Base-by-base conservation (phyloP, 2,797 vertebrate species). In the Nyctalus aviator region DNA sequence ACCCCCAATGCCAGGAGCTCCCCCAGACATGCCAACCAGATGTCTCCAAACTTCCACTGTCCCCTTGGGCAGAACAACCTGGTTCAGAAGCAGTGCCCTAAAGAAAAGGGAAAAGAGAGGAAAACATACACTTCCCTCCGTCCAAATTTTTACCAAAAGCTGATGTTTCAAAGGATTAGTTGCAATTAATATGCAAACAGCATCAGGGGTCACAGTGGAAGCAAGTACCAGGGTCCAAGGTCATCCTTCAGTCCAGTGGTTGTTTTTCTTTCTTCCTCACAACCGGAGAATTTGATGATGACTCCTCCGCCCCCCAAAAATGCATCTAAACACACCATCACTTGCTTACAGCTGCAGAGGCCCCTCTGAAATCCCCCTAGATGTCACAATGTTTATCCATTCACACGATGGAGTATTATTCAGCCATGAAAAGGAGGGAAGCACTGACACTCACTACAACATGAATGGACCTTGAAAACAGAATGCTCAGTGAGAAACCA, bases 341-440 rank as follows among this genome's bases (percentile, higher is more conserved):
- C 59, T 21, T 23, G 25, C 5, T 25, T 76, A 14, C 7, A 41
- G 41, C 75, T 55, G 17, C 18, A 17, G n/a, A 23, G 37, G 10
- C 0, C 23, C 32, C 53, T 35, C 18, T 1, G 11, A 50, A 78
- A 7, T 18, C 50, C 71, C 32, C 50, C 55, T 20, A 2, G 32
- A 32, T 1, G 2, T 8, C n/a, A 15, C 37, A 13, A 8, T 3
- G 2, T 21, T 59, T 27, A 75, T 4, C 64, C 11, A 5, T 3
- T 32, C n/a, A 48, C 30, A 21, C 2, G 0, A 5, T 10, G 30
- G 62, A 62, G 21, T 12, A 20, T 12, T 4, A 14, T 30, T 46
- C 7, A 4, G 46, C 66, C 35, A 2, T 79, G 8, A 25, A 66
- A 27, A 72, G 55, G 55, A 15, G 27, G 0, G 75, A 17, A 7